Base-by-base conservation (phyloP, 2,113 vertebrate genomes). In the Boulengeromyrus knoepffleri region DNA sequence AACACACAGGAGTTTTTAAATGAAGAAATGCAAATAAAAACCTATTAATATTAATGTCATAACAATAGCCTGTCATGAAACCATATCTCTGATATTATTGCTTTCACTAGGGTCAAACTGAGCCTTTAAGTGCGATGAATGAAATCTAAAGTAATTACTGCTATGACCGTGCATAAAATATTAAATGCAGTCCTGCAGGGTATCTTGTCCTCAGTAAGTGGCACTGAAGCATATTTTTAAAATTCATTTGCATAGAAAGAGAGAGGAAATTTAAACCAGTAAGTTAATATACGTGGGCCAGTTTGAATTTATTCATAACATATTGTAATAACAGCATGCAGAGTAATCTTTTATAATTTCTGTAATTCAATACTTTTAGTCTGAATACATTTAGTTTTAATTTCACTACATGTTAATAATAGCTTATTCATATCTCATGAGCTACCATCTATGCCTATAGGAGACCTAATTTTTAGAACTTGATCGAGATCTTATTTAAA, bases 141-240 rank as follows among this genome's bases (percentile, higher is more conserved):
- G 89, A 91, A 92, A 93, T 93, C 92, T 92, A 85, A 88, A 90
- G 88, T 92, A 92, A 94, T 93, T 90, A 89, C 90, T 87, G 90
- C 85, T 89, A 90, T 91, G 91, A 92, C 92, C 92, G 91, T 49
- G 80, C 92, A 93, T 94, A 31, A 93, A 94, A 93, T 94, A 95
- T 94, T 94, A 93, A 94, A 93, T 91, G 89, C 88, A 91, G 92
- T 90, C 91, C 93, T 93, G 89, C 92, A 58, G 92, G 93, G 93
- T 77, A 91, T 93, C 88, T 90, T 90, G 91, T 90, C 77, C 91
- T 90, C 90, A 90, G 92, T 93, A 91, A 94, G 93, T 92, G 87
- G 74, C 15, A 85, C 70, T 91, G 24, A 56, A 86, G 91, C 90
- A 77, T 83, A 93, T 93, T 91, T 91, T 31, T 39, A 1, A 84